Evolutionary conservation across 2,888 invertebrate genomes (phyloP), one percentile per base, ranked within the genome.

Genomic region (Lepidocyrtoides sp.): DNA sequence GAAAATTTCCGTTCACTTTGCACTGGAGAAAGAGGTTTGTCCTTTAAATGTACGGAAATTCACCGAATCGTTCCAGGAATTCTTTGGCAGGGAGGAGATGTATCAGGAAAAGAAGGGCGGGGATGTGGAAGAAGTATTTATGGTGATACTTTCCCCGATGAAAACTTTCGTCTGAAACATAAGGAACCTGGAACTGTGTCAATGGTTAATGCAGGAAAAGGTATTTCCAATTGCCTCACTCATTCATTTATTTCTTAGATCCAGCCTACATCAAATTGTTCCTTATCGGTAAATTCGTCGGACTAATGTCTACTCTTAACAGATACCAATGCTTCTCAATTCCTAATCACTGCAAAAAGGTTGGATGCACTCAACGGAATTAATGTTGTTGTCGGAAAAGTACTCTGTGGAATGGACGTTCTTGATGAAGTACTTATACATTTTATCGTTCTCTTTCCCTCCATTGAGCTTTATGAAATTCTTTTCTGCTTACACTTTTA

Each of bases 331-430:
- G 93, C 93, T 0, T 93, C 93, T 0, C 94, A 94, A 51, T 94
- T 94, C 48, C 92, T 94, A 12, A 94, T 94, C 20, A 92, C 93
- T 1, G 93, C 93, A 0, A 93, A 92, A 63, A 89, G 88, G 57
- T 54, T 93, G n/a, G 72, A 93, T 44, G 91, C 93, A 5, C 85
- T 94, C 2, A 93, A 94, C 85, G 92, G 93, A 36, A 79, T 89
- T 5, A 94, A 94, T 83, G 93, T 94, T 10, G 94, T 91, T n/a
- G 92, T 93, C 29, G 94, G 94, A 26, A 92, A 90, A 82, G 93
- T 94, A 10, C 23, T 92, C 0, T 60, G 89, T 12, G 94, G 94
- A 48, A 88, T 94, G 92, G 88, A 90, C 10, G 91, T 93, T 84
- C 89, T 94, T n/a, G 81, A 91, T 51, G 41, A 85, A 72, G 94